A percentile compares a stretch with the other conserved stretches of the same genome.
These are phyloP conservation scores for Leontocebus nigricollis DNA, from an alignment of 2,797 vertebrate genomes.

Conservation along the genomic window DNA sequence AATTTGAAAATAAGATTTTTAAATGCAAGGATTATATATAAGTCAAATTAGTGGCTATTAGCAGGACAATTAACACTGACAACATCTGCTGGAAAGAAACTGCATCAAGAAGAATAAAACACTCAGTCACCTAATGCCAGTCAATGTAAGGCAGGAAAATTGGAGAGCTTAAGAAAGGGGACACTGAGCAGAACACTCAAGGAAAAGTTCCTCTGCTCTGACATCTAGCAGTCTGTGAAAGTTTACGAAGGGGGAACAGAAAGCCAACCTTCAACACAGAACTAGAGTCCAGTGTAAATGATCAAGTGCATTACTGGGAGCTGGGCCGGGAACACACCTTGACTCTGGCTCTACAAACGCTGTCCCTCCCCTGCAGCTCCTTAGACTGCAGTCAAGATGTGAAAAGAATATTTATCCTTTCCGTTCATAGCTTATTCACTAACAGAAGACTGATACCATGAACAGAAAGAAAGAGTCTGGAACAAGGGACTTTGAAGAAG, in stretches of 20 bases:
- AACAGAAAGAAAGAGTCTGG: not conserved
- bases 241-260: not conserved
- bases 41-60: not conserved
- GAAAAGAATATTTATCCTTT: not conserved
- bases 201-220: not conserved
- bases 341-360: not conserved
- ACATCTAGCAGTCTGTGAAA: not conserved
- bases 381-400: not conserved
- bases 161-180: not conserved
- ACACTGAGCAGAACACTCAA: not conserved
- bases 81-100: not conserved
- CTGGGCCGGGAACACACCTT: not conserved
- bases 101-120: not conserved
- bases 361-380: not conserved
- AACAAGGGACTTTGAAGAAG: not conserved
- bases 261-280: not conserved
- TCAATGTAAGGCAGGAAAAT: not conserved
- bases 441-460: not conserved
- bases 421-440: not conserved
- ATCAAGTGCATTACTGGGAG: fast-evolving
- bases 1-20: not conserved
- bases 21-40: not conserved
- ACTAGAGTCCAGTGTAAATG: not conserved
- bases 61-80: not conserved
- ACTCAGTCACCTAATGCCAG: not conserved